Evolutionary conservation across 1,140 invertebrate species (phyloP).

Genomic region (Rhopalosiphum maidis): DNA sequence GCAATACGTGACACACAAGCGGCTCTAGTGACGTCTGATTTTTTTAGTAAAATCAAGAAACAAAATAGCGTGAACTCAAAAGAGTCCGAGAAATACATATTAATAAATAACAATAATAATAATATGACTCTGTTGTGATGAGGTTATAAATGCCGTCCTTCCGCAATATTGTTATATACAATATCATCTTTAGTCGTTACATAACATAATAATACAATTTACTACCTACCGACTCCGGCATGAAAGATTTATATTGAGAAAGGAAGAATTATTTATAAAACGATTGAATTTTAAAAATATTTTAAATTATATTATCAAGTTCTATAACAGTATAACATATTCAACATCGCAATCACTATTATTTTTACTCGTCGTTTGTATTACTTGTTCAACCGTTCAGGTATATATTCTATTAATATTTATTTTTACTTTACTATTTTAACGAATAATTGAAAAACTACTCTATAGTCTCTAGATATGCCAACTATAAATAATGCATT

Average conservation of each 20-base stretch:
- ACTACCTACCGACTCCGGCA: neutral
- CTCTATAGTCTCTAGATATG: neutral
- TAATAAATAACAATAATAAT: neutral
- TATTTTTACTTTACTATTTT: neutral
- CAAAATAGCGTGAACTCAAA: neutral
- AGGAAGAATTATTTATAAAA: neutral
- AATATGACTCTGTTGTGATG: neutral
- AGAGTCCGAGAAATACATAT: neutral
- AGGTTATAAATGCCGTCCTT: neutral
- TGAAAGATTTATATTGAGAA: neutral
- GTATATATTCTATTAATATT: neutral
- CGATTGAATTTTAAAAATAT: neutral
- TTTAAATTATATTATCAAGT: neutral
- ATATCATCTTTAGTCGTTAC: neutral
- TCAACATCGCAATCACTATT: neutral
- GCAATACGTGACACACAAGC: slow-evolving; percentile 1
- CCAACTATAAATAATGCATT: neutral
- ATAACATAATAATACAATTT: neutral
- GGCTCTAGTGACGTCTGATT: neutral
- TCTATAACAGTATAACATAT: neutral
- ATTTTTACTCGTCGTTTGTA: neutral
- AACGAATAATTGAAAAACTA: neutral
- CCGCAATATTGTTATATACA: neutral
- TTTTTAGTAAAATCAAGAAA: neutral
- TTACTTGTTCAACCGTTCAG: too few relatives aligned